phyloP scores from a whole-genome alignment of 2,113 vertebrate species.

The Hyaena hyaena region DNA sequence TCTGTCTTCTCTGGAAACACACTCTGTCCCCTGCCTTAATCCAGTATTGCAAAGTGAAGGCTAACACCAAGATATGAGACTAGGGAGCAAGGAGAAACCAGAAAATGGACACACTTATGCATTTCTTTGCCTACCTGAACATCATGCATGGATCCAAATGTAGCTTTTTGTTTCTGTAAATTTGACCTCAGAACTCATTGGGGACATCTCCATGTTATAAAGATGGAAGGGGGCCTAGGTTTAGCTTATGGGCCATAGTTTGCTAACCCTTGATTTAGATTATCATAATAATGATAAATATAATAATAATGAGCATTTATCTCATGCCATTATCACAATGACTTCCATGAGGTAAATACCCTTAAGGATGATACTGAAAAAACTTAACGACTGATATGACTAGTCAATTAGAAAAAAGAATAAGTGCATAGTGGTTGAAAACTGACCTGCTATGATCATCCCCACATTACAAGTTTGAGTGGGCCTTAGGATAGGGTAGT shows the following conservation, averaged over 20 bases:
- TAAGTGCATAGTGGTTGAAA: not conserved
- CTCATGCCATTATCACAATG: not conserved
- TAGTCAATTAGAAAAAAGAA: constrained; percentile 25
- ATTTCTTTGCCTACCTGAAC: not conserved
- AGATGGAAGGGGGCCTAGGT: not conserved
- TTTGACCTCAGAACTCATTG: not conserved
- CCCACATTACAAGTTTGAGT: not conserved
- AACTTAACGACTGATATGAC: constrained; percentile 30
- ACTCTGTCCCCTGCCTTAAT: not conserved
- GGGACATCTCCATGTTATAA: not conserved
- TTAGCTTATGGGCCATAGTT: not conserved
- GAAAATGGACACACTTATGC: not conserved
- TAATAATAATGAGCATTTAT: not conserved
- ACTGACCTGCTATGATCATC: not conserved
- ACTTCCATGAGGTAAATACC: not conserved
- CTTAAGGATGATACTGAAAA: constrained; percentile 24
- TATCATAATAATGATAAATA: not conserved
- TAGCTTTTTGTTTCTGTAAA: not conserved
- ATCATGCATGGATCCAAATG: not conserved
- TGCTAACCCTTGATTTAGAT: not conserved
- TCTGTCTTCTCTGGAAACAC: not conserved
- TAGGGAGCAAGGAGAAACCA: not conserved
- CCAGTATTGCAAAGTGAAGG: not conserved
- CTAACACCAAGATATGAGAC: not conserved
- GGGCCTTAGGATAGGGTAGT: not conserved